Percentiles rank a stretch among this genome's conserved stretches.
Evolutionary conservation across 2,888 invertebrate genomes (phyloP).

Genomic region (Taenaris catops): DNA sequence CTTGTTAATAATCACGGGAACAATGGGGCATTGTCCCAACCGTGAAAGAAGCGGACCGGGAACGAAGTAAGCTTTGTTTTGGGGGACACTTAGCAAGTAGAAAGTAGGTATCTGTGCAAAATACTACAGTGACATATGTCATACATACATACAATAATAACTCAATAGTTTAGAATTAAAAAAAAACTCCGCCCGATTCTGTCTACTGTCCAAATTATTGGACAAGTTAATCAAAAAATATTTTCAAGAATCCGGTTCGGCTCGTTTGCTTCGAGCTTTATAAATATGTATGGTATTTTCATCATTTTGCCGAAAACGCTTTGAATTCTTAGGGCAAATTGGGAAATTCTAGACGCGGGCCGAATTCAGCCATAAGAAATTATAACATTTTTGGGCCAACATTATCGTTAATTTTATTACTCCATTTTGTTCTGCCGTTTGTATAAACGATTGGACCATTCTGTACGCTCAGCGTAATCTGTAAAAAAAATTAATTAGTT

Average conservation of each 20-base stretch:
- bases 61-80: conserved; percentile 18
- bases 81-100: conserved; percentile 12
- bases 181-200: too few species aligned
- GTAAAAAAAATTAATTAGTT: too few species aligned
- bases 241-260: not conserved
- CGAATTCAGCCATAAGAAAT: not conserved
- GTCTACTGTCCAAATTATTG: too few species aligned
- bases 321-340: conserved; percentile 12
- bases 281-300: conserved; percentile 5
- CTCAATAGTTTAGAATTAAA: too few species aligned
- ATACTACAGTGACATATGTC: too few species aligned
- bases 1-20: conserved; percentile 29
- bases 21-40: conserved; percentile 27
- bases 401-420: too few species aligned
- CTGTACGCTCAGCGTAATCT: too few species aligned
- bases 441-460: too few species aligned
- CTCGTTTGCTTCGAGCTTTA: conserved; percentile 1
- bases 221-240: too few species aligned
- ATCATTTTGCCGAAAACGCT: conserved; percentile 9
- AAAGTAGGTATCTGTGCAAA: conserved; percentile 9
- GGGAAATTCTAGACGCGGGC: conserved; percentile 6
- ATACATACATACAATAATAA: too few species aligned
- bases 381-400: not conserved
- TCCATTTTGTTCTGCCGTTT: too few species aligned
- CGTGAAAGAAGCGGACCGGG: conserved; percentile 22